These are phyloP conservation scores for Helicoverpa assulta DNA, from an alignment of 2,888 invertebrate genomes.

Conservation along the genomic window DNA sequence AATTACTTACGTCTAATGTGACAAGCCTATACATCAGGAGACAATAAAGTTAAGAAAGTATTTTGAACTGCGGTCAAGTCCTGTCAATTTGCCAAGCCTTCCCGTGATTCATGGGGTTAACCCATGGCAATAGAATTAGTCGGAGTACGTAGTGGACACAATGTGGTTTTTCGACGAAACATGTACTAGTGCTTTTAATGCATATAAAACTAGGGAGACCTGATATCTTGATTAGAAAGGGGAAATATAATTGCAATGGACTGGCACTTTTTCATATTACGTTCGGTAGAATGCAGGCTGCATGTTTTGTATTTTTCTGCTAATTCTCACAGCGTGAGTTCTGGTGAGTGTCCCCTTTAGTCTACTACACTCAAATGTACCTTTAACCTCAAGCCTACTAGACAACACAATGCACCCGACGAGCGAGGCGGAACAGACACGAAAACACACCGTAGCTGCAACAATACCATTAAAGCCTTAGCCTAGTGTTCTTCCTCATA, in stretches of 20 bases:
- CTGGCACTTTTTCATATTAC: background rate
- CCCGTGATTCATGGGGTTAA: constrained; percentile 55
- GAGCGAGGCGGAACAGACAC: constrained; percentile 13
- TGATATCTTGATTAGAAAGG: background rate
- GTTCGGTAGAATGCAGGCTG: too few species aligned
- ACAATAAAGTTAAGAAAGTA: constrained; percentile 15
- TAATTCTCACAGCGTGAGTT: background rate
- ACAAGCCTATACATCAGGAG: constrained; percentile 23
- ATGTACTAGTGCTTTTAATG: background rate
- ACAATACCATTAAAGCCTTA: constrained; percentile 53
- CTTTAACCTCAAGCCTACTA: constrained; percentile 30
- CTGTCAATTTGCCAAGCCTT: constrained; percentile 55
- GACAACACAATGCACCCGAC: constrained; percentile 37
- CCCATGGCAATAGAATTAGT: constrained; percentile 37
- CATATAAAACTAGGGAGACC: background rate
- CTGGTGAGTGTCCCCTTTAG: background rate
- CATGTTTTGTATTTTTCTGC: background rate
- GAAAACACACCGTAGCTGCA: constrained; percentile 39
- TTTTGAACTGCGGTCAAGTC: constrained; percentile 15
- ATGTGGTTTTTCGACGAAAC: constrained; percentile 13
- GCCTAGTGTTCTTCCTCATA: constrained; percentile 53
- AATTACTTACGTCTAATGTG: constrained; percentile 30
- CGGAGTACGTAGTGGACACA: constrained; percentile 10
- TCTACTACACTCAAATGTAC: constrained; percentile 1
- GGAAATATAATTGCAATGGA: background rate